These are phyloP conservation scores for Tangachromis dhanisi DNA, from an alignment of 2,113 vertebrate genomes.

Conservation along the genomic window DNA sequence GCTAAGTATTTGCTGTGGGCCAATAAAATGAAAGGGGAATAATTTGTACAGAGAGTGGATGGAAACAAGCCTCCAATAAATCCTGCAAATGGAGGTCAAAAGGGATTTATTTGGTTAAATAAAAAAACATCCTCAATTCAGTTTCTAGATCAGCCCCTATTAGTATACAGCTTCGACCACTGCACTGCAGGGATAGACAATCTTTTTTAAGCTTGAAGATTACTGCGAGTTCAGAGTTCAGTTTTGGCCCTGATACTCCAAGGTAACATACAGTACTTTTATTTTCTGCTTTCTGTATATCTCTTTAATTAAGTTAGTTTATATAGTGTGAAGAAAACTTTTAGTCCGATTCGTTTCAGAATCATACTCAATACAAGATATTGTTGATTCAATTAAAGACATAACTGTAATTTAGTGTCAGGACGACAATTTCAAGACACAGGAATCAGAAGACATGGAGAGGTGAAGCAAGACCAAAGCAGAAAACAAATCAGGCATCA, in stretches of 20 bases:
- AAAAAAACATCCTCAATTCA: not conserved
- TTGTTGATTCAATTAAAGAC: not conserved
- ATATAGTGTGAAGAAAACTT: not conserved
- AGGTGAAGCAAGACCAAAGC: not conserved
- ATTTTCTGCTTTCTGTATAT: not conserved
- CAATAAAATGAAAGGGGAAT: not conserved
- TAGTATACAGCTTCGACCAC: not conserved
- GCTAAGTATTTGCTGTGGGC: not conserved
- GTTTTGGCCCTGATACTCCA: not conserved
- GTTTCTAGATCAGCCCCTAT: not conserved
- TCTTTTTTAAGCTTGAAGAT: not conserved
- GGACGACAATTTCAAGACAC: not conserved
- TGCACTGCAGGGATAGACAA: not conserved
- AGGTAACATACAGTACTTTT: not conserved
- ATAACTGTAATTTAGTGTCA: not conserved
- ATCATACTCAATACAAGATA: not conserved
- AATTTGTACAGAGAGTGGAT: not conserved
- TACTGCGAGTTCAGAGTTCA: not conserved
- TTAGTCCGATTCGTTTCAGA: not conserved
- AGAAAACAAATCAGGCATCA: not conserved
- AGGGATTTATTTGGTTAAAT: not conserved
- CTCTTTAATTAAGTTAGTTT: not conserved
- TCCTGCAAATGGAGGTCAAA: not conserved
- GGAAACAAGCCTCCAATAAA: not conserved
- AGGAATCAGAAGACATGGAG: not conserved